Conservation (phyloP, 2,797 vertebrate species). For the Spondyliosoma cantharus region DNA sequence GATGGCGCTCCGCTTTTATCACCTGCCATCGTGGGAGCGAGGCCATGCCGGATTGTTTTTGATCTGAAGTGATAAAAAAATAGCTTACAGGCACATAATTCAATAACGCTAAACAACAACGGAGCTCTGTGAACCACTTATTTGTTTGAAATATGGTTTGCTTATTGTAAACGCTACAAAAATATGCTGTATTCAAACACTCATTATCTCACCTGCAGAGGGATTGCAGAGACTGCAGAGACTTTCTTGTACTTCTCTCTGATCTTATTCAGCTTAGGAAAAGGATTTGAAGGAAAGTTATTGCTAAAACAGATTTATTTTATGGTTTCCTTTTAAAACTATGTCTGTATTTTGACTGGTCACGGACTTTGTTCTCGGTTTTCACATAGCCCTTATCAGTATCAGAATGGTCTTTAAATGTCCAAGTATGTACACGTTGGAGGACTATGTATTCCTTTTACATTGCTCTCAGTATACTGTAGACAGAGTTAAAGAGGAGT, state of each 20-base stretch:
- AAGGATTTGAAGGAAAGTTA: background rate
- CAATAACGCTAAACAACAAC: background rate
- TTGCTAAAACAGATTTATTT: background rate
- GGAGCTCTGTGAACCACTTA: background rate
- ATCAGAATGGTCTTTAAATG: background rate
- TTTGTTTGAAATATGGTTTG: background rate
- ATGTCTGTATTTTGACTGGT: background rate
- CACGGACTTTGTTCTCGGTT: background rate
- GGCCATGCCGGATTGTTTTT: slow-evolving; percentile 12
- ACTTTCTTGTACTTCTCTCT: background rate
- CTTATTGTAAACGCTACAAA: background rate
- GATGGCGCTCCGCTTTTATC: background rate
- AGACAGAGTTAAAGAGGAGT: too few species aligned
- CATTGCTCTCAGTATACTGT: too few species aligned
- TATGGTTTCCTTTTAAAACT: background rate
- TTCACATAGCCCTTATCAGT: background rate
- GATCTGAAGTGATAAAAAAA: slow-evolving; percentile 3
- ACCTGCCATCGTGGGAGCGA: background rate
- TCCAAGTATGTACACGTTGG: too few species aligned
- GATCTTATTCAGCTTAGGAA: background rate
- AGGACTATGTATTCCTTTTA: too few species aligned
- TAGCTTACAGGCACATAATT: slow-evolving; percentile 1
- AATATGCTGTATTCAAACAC: background rate
- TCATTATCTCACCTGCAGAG: background rate
- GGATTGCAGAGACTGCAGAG: background rate